Percentiles rank a stretch among this genome's conserved stretches.
phyloP scores from a whole-genome alignment of 2,888 invertebrate species.

The Micoletzkya japonica region DNA sequence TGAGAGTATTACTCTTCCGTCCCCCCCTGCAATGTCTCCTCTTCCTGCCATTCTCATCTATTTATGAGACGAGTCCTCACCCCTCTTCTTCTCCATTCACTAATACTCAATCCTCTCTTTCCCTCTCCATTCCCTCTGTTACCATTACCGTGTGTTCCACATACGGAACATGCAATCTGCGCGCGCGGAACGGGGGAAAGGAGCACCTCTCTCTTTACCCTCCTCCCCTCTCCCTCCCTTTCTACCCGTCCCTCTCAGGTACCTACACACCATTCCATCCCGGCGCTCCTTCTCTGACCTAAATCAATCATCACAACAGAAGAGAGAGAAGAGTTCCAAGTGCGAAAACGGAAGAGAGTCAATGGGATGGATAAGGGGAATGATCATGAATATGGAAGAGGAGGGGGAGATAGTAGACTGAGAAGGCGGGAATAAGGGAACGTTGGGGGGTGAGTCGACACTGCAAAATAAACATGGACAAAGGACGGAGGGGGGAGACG shows the following conservation, averaged over 20 bases:
- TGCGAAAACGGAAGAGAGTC: not conserved
- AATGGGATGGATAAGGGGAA: not conserved
- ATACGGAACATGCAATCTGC: not conserved
- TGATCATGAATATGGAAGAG: constrained; percentile 19
- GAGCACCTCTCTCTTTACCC: constrained; percentile 25
- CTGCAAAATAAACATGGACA: too few relatives aligned
- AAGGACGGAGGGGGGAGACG: not conserved
- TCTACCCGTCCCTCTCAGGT: too few relatives aligned
- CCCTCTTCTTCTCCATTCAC: too few relatives aligned
- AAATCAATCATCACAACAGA: constrained; percentile 29
- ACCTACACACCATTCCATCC: not conserved
- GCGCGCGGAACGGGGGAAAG: too few relatives aligned
- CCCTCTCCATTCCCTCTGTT: not conserved
- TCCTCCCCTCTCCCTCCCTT: constrained; percentile 11
- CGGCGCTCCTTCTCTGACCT: constrained; percentile 22
- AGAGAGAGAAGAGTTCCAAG: not conserved
- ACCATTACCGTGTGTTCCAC: not conserved
- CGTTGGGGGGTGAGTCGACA: not conserved
- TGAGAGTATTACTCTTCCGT: too few relatives aligned
- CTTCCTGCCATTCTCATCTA: too few relatives aligned
- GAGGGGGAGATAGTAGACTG: not conserved
- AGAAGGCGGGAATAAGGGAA: not conserved
- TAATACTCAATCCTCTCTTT: constrained; percentile 10
- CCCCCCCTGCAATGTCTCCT: too few relatives aligned
- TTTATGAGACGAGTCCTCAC: too few relatives aligned